Evolutionary conservation across 35 echinoderm and acorn worm genomes (phyloP), one percentile per base, ranked within the genome.

Genomic region (Eucidaris tribuloides): DNA sequence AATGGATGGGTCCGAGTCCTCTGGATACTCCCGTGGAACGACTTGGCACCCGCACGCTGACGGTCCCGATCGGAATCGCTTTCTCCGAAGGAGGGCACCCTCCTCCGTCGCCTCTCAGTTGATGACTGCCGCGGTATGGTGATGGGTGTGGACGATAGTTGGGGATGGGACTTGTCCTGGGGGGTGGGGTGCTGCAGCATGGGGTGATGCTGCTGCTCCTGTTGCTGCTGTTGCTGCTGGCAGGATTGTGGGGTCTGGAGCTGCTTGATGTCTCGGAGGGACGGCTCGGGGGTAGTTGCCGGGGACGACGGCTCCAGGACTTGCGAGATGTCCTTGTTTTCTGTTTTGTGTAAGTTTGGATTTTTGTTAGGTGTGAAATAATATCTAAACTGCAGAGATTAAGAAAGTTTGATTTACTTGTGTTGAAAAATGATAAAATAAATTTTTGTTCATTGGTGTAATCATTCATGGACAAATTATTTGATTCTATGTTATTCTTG

Each of bases 1-100:
- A 54, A 14, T 80, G 44, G 45, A 80, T 58, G 28, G 77, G n/a
- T 54, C 18, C 77, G 25, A 7, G 77, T 80, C n/a, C 77, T 50
- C 40, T 80, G 77, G 37, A 80, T 58, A 39, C 25, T 80, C 19
- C 77, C 77, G 40, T 80, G 77, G 30, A 80, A 13, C n/a, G n/a
- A n/a, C n/a, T n/a, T n/a, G n/a, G n/a, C n/a, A n/a, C n/a, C n/a
- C n/a, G n/a, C n/a, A n/a, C n/a, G n/a, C n/a, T n/a, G n/a, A n/a
- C n/a, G n/a, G n/a, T n/a, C n/a, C n/a, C n/a, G n/a, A n/a, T n/a
- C n/a, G n/a, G n/a, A n/a, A n/a, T n/a, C n/a, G n/a, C n/a, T n/a
- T n/a, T n/a, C n/a, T n/a, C n/a, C n/a, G n/a, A n/a, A n/a, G n/a
- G n/a, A n/a, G n/a, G n/a, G n/a, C n/a, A n/a, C n/a, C n/a, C n/a